Evolutionary conservation across 2,888 invertebrate species (phyloP), one percentile per base, ranked within the genome.

Genomic region (Synergus japonicus): DNA sequence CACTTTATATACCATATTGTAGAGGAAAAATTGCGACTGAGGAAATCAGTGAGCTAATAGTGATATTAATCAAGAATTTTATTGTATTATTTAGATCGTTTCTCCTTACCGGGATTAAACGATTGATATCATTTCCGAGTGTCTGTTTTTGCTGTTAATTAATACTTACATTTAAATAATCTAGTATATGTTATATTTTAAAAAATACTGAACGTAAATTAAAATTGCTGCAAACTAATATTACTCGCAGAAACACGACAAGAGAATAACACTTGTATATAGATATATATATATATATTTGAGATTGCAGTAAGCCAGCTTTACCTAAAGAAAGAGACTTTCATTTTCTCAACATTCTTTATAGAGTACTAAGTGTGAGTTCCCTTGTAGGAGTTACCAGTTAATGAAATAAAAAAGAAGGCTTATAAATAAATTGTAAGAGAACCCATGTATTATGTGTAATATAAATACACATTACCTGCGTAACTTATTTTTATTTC

Each of bases 1-100:
- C n/a, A n/a, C n/a, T n/a, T n/a, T n/a, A n/a, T n/a, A n/a, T n/a
- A n/a, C n/a, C n/a, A n/a, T n/a, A n/a, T n/a, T n/a, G n/a, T n/a
- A n/a, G n/a, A n/a, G n/a, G n/a, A n/a, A n/a, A n/a, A n/a, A n/a
- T n/a, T n/a, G n/a, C n/a, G n/a, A n/a, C n/a, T n/a, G n/a, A n/a
- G n/a, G n/a, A n/a, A n/a, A n/a, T 37, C 13, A 65, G 65, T 73
- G 29, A 37, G n/a, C 37, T 73, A 73, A 54, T 73, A 15, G 69
- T 22, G 73, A 54, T 54, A 54, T 54, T 54, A 73, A 73, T 54
- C 54, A 49, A 37, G 73, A 73, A 73, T 54, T 73, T n/a, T 54
- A 73, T 73, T 49, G 37, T 5, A n/a, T 54, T 37, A 37, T 54
- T 37, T 0, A 73, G 29, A 37, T 54, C 37, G 54, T 73, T 54